These are phyloP conservation scores for Chrysolina oricalcia DNA, from an alignment of 2,888 invertebrate genomes.

Conservation along the genomic window DNA sequence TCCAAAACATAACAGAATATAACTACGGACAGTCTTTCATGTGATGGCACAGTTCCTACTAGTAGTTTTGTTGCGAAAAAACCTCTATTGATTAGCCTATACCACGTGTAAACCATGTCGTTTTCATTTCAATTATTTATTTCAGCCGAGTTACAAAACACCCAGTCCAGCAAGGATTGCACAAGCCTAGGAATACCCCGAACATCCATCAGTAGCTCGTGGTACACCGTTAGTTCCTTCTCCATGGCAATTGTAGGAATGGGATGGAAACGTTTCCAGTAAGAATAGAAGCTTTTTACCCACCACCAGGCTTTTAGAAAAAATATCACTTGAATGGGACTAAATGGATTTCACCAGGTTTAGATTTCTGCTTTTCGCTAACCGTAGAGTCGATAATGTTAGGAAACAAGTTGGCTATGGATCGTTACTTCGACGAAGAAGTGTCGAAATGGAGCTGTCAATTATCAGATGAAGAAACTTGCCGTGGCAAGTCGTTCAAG, in stretches of 20 bases:
- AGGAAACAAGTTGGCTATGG: slow-evolving; percentile 32
- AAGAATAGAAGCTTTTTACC: slow-evolving; percentile 47
- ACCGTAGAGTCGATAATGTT: slow-evolving; percentile 61
- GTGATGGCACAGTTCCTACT: too few relatives aligned
- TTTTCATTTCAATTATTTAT: slow-evolving; percentile 16
- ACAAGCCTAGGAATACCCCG: slow-evolving; percentile 57
- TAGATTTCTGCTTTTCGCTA: slow-evolving; percentile 65
- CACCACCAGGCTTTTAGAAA: slow-evolving; percentile 39
- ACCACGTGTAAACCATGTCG: too few relatives aligned
- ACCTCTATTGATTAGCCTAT: too few relatives aligned
- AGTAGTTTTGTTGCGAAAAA: too few relatives aligned
- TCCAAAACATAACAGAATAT: too few relatives aligned
- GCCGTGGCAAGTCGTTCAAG: neutral
- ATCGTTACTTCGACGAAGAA: slow-evolving; percentile 19
- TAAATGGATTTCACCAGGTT: slow-evolving; percentile 53
- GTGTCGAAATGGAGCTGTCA: slow-evolving; percentile 19
- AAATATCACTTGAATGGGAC: slow-evolving; percentile 43
- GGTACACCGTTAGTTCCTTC: slow-evolving; percentile 42
- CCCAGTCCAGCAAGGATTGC: slow-evolving; percentile 66
- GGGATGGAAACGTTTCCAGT: slow-evolving; percentile 53
- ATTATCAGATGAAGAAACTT: slow-evolving; percentile 15
- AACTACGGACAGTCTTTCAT: too few relatives aligned
- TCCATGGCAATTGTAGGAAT: slow-evolving; percentile 48
- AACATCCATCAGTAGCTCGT: slow-evolving; percentile 42
- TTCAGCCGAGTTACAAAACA: slow-evolving; percentile 67